Conservation (phyloP, 2,888 invertebrate genomes). For the Anthrax anthrax region DNA sequence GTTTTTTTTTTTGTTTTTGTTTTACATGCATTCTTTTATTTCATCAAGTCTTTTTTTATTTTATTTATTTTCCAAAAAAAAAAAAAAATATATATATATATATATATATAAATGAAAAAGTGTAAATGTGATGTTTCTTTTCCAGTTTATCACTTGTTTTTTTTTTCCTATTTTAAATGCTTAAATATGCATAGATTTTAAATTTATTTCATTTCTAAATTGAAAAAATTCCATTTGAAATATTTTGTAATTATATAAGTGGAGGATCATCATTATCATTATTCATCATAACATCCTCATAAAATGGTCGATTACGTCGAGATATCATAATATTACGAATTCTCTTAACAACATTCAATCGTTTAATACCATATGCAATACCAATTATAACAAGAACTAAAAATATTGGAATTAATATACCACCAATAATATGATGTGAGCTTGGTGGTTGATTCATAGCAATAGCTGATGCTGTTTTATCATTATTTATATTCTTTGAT, state of each 20-base stretch:
- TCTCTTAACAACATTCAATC: slow-evolving; percentile 15
- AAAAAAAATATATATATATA: too few species aligned
- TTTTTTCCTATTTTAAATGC: too few species aligned
- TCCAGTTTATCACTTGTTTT: too few species aligned
- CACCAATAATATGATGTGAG: slow-evolving; percentile 17
- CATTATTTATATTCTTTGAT: background rate
- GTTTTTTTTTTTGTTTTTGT: too few species aligned
- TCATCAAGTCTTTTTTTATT: too few species aligned
- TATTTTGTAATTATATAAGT: slow-evolving; percentile 14
- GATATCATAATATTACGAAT: slow-evolving; percentile 15
- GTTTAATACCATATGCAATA: slow-evolving; percentile 15
- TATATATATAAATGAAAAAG: too few species aligned
- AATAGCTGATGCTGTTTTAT: slow-evolving; percentile 7
- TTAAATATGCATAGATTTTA: too few species aligned
- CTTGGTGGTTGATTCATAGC: slow-evolving; percentile 10
- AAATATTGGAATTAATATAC: slow-evolving; percentile 18
- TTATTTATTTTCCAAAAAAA: too few species aligned
- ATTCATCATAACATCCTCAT: slow-evolving; percentile 20
- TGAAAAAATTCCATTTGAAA: too few species aligned
- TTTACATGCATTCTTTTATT: too few species aligned
- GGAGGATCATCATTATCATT: slow-evolving; percentile 19
- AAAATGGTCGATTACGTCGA: slow-evolving; percentile 17
- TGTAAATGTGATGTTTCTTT: too few species aligned
- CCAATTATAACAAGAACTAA: slow-evolving; percentile 16
- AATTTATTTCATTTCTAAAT: too few species aligned